Conservation (phyloP, 2,888 invertebrate species). For the Platynereis dumerilii region DNA sequence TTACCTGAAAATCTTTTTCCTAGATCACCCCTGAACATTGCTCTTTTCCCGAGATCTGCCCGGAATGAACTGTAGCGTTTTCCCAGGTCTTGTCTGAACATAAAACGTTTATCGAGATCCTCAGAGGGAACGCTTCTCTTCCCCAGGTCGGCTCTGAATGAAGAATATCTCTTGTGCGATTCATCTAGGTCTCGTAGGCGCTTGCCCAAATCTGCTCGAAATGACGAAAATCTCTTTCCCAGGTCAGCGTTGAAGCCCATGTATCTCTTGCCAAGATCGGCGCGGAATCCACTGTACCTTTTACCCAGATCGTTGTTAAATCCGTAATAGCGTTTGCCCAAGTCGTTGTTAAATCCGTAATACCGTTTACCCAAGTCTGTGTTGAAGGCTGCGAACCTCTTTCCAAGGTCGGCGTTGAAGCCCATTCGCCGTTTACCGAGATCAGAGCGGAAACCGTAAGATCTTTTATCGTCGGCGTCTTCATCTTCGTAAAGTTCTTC, state of each 20-base stretch:
- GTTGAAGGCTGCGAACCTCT: conserved; percentile 13
- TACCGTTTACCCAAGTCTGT: conserved; percentile 24
- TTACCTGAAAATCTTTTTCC: conserved; percentile 24
- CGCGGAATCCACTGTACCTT: conserved; percentile 1
- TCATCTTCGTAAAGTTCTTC: not conserved
- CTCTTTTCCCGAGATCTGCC: conserved; percentile 14
- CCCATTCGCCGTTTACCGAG: conserved; percentile 15
- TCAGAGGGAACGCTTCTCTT: conserved; percentile 8
- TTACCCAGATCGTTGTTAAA: conserved; percentile 21
- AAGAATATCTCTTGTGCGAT: not conserved
- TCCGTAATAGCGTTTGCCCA: conserved; percentile 9
- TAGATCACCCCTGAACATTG: conserved; percentile 20
- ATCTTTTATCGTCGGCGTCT: conserved; percentile 19
- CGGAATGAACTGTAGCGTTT: conserved; percentile 15
- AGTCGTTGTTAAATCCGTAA: conserved; percentile 4
- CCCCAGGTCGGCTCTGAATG: conserved; percentile 21
- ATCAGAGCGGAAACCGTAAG: conserved; percentile 13
- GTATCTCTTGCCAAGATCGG: conserved; percentile 21
- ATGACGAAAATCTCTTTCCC: conserved; percentile 8
- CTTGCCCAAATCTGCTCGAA: conserved; percentile 15
- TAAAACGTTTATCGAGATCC: conserved; percentile 1
- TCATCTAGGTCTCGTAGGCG: not conserved
- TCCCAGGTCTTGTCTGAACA: conserved; percentile 22
- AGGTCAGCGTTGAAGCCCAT: conserved; percentile 11
- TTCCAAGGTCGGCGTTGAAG: conserved; percentile 19